phyloP scores from a whole-genome alignment of 2,797 vertebrate species.

The Vultur gryphus region DNA sequence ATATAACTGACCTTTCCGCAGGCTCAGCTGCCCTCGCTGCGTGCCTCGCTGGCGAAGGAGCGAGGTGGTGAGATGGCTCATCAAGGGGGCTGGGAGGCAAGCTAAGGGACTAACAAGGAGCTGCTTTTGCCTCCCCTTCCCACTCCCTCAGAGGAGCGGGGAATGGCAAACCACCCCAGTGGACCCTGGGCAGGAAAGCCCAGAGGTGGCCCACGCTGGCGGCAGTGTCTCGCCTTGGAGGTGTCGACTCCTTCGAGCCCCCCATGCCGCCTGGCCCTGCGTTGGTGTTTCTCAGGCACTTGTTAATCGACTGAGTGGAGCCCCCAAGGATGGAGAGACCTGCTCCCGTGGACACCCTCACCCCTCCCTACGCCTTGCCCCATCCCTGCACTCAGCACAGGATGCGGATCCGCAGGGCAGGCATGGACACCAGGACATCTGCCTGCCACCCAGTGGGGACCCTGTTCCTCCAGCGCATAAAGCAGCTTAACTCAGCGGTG shows the following conservation, averaged over 20 bases:
- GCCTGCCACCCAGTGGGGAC: not conserved
- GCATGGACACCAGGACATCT: not conserved
- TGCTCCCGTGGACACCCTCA: not conserved
- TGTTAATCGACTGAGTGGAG: not conserved
- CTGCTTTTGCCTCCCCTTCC: not conserved
- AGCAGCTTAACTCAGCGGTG: not conserved
- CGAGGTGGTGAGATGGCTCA: fast-evolving
- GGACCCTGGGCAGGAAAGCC: not conserved
- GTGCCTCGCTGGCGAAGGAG: not conserved
- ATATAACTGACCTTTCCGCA: not conserved
- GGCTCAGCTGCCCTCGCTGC: not conserved
- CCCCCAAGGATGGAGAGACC: not conserved
- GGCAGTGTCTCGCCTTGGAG: not conserved
- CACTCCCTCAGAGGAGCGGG: not conserved
- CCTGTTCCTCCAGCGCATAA: not conserved
- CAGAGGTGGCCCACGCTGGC: not conserved
- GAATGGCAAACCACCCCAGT: not conserved
- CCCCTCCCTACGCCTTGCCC: not conserved
- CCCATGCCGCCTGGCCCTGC: not conserved
- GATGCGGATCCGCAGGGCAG: not conserved
- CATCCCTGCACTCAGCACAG: not conserved
- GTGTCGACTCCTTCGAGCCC: not conserved
- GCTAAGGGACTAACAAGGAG: not conserved
- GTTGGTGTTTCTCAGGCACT: not conserved
- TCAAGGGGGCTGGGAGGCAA: not conserved